Evolutionary conservation across 1,140 invertebrate species (phyloP).

Genomic region (Chlorops oryzae): DNA sequence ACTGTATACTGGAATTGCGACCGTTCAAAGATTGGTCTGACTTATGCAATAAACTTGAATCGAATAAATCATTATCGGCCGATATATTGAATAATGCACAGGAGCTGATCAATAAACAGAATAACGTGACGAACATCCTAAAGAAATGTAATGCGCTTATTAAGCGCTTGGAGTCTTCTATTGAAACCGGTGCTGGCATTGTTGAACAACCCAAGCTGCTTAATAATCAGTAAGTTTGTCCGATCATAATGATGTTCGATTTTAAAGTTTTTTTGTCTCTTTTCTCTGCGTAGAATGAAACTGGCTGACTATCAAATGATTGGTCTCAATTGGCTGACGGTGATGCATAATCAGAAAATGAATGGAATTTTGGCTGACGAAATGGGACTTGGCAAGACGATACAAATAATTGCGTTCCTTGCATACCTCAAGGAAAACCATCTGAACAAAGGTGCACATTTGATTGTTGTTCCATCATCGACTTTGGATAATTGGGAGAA

Average conservation of each 20-base stretch:
- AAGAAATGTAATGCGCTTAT: constrained; percentile 69
- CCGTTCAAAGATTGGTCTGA: constrained; percentile 70
- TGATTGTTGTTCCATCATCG: constrained; percentile 88
- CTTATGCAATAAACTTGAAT: constrained; percentile 65
- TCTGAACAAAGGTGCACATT: constrained; percentile 65
- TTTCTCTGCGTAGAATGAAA: constrained; percentile 53
- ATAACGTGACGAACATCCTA: constrained; percentile 64
- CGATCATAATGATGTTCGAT: neutral
- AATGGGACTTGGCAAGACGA: constrained; percentile 87
- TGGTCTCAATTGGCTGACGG: constrained; percentile 88
- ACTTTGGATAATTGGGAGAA: constrained; percentile 88
- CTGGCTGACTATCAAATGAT: constrained; percentile 87
- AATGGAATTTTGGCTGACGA: constrained; percentile 92
- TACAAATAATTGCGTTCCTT: constrained; percentile 85
- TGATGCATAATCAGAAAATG: constrained; percentile 81
- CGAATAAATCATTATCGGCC: constrained; percentile 59
- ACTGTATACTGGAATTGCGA: constrained; percentile 58
- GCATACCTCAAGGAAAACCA: constrained; percentile 76
- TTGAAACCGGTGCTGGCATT: constrained; percentile 63
- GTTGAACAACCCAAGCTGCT: constrained; percentile 60
- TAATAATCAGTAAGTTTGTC: constrained; percentile 48
- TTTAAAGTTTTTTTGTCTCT: neutral
- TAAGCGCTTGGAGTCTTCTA: constrained; percentile 62
- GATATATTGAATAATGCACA: constrained; percentile 69
- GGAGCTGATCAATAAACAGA: constrained; percentile 62